Percentiles rank a stretch among this genome's conserved stretches.
Conservation (phyloP, 1,140 invertebrate species). For the Bombus superbus region DNA sequence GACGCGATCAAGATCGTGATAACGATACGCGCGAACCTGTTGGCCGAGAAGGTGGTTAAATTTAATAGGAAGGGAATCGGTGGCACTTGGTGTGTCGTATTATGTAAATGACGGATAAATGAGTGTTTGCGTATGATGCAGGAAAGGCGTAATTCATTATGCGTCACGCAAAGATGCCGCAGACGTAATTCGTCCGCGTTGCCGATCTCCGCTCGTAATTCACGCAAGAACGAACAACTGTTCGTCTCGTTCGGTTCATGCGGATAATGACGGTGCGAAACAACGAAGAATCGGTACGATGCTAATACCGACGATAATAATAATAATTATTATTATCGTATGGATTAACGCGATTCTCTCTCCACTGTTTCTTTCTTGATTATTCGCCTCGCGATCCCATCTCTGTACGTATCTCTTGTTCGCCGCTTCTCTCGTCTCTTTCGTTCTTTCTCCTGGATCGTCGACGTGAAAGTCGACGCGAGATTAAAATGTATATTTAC, state of each 20-base stretch:
- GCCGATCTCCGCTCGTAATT: not conserved
- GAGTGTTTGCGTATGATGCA: conserved; percentile 36
- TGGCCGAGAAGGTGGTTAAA: not conserved
- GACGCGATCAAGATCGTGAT: not conserved
- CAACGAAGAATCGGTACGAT: conserved; percentile 52
- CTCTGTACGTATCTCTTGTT: not conserved
- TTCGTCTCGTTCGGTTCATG: conserved; percentile 53
- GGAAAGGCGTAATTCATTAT: conserved; percentile 44
- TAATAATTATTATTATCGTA: conserved; percentile 49
- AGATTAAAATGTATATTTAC: conserved; percentile 44
- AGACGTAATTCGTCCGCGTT: not conserved
- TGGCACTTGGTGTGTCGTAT: not conserved
- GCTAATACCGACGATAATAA: conserved; percentile 39
- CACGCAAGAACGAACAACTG: conserved; percentile 4
- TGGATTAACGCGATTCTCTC: conserved; percentile 23
- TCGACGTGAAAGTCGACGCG: conserved; percentile 28
- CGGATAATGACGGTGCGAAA: conserved; percentile 62
- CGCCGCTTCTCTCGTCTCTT: not conserved
- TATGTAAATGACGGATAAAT: conserved; percentile 41
- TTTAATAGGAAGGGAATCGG: not conserved
- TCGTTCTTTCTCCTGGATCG: not conserved
- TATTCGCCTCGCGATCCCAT: conserved; percentile 22
- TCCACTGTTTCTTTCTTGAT: conserved; percentile 30
- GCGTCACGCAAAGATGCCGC: conserved; percentile 32
- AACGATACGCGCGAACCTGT: not conserved